Evolutionary conservation across 2,888 invertebrate species (phyloP).

Genomic region (Calameuta idolon): DNA sequence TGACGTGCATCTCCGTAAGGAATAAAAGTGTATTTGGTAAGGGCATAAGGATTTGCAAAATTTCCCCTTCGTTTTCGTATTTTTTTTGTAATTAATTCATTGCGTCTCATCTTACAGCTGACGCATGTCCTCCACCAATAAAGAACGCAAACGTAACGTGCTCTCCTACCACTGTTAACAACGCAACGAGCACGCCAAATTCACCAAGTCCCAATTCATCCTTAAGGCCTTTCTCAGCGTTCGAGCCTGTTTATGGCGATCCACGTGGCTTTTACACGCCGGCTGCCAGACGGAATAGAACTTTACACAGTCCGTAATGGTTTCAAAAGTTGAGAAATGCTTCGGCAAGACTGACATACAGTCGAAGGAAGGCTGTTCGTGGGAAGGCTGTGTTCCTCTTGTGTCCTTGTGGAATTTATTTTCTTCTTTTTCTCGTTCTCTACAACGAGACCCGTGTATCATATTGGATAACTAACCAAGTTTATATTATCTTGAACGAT

Average conservation of each 20-base stretch:
- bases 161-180: conserved; percentile 42
- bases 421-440: background rate
- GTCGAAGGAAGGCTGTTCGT: background rate
- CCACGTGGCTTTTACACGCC: conserved; percentile 52
- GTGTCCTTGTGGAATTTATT: background rate
- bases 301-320: conserved; percentile 14
- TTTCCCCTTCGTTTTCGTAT: background rate
- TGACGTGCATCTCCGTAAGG: conserved; percentile 44
- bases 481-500: background rate
- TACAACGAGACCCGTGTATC: background rate
- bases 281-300: conserved; percentile 25
- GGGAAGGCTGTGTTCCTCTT: background rate
- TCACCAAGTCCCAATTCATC: conserved; percentile 52
- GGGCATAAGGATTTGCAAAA: background rate
- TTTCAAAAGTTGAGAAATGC: background rate
- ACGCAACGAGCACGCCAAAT: conserved; percentile 38
- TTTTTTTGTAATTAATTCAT: background rate
- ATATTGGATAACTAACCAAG: background rate
- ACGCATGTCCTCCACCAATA: conserved; percentile 58
- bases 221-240: conserved; percentile 45
- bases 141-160: conserved; percentile 45
- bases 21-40: conserved; percentile 55
- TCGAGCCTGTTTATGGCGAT: conserved; percentile 43
- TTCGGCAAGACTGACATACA: background rate
- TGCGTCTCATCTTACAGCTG: conserved; percentile 41